Evolutionary conservation across 1,140 invertebrate species (phyloP).

Genomic region (Hyphantria cunea): DNA sequence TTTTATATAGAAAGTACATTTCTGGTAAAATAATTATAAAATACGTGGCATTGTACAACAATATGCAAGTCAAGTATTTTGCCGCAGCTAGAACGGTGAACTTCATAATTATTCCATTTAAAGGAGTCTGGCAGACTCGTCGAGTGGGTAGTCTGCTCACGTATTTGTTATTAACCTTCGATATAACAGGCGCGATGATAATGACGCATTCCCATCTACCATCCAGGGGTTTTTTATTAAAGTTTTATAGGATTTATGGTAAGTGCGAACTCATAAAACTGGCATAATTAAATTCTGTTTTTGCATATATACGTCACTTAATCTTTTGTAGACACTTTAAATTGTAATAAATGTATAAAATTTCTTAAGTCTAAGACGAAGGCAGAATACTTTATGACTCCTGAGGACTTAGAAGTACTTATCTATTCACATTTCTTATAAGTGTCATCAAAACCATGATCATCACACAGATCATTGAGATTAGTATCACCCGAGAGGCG

Average conservation of each 20-base stretch:
- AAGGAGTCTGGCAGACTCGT: background rate
- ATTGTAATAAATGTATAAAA: too few relatives aligned
- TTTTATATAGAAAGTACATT: too few relatives aligned
- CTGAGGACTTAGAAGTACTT: too few relatives aligned
- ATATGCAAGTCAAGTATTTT: background rate
- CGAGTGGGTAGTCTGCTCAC: background rate
- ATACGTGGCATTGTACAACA: too few relatives aligned
- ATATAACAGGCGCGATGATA: background rate
- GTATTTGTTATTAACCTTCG: constrained; percentile 2
- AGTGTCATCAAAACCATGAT: too few relatives aligned
- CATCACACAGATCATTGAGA: too few relatives aligned
- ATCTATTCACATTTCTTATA: too few relatives aligned
- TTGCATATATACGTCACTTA: background rate
- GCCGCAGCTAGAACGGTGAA: background rate
- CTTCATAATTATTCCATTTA: constrained; percentile 1
- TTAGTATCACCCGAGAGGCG: too few relatives aligned
- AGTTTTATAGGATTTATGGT: background rate
- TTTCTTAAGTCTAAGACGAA: too few relatives aligned
- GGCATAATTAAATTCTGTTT: constrained; percentile 1
- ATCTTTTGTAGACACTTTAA: too few relatives aligned
- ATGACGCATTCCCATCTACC: background rate
- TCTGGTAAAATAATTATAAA: too few relatives aligned
- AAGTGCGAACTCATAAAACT: background rate
- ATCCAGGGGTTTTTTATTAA: constrained; percentile 1
- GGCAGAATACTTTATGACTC: too few relatives aligned